Conservation (phyloP, 1,140 invertebrate species). For the Ooceraea biroi region DNA sequence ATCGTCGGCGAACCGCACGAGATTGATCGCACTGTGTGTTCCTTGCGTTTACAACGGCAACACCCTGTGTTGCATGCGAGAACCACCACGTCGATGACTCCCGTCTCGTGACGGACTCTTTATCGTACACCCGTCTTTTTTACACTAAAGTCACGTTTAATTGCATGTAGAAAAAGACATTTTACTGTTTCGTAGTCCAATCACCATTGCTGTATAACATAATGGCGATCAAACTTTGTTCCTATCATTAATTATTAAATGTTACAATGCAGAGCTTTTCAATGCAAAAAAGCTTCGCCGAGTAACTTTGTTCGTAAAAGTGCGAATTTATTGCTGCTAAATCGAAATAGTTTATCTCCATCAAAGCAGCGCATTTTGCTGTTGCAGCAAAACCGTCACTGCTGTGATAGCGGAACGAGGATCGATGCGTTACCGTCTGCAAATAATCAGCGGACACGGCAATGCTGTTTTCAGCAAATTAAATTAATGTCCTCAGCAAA, state of each 20-base stretch:
- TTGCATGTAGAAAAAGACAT: neutral
- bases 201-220: neutral
- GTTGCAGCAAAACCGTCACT: neutral
- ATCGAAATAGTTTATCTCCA: neutral
- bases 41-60: constrained; percentile 54
- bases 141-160: neutral
- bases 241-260: neutral
- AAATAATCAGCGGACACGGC: neutral
- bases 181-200: neutral
- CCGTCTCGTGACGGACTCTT: neutral
- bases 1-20: constrained; percentile 52
- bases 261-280: neutral
- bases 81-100: constrained; percentile 5
- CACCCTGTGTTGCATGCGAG: constrained; percentile 26
- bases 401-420: neutral
- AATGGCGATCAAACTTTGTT: neutral
- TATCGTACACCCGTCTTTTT: neutral
- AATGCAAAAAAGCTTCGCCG: neutral
- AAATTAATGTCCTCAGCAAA: neutral
- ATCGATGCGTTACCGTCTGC: neutral
- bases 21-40: constrained; percentile 49
- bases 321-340: neutral
- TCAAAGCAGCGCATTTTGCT: neutral
- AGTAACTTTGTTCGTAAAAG: neutral
- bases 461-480: neutral